Percentiles rank a stretch among this genome's conserved stretches.
Evolutionary conservation across 2,113 vertebrate species (phyloP).

Genomic region (Serilophus lunatus): DNA sequence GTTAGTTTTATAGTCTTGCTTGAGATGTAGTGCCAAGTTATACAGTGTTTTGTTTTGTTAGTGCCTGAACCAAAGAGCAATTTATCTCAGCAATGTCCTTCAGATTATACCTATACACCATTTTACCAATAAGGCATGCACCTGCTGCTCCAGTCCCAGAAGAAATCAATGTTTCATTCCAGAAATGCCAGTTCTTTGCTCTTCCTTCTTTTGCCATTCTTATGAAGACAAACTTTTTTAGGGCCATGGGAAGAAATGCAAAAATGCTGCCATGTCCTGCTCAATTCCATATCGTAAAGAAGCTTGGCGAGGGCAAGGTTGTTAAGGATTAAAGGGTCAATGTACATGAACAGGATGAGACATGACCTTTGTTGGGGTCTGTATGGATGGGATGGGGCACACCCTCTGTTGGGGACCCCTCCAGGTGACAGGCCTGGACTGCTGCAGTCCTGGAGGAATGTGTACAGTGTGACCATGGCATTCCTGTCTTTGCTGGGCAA

Average conservation of each 20-base stretch:
- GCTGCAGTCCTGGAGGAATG: background rate
- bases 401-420: background rate
- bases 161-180: slow-evolving; percentile 46
- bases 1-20: slow-evolving; percentile 62
- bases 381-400: too few species aligned
- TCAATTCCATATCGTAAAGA: background rate
- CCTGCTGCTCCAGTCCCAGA: slow-evolving; percentile 13
- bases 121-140: slow-evolving; percentile 19
- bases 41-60: slow-evolving; percentile 53
- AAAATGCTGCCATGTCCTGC: background rate
- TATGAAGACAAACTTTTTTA: background rate
- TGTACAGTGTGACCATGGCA: background rate
- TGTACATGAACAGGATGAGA: background rate
- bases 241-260: background rate
- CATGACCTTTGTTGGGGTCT: background rate
- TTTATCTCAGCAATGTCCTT: slow-evolving; percentile 52
- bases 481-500: background rate
- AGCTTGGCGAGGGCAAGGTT: background rate
- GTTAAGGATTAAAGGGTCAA: background rate
- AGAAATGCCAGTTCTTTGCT: background rate
- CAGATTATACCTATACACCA: slow-evolving; percentile 45
- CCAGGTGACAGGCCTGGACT: background rate
- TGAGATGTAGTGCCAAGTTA: slow-evolving; percentile 48
- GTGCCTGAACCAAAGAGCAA: slow-evolving; percentile 54
- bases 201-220: background rate